Percentiles rank a stretch among this genome's conserved stretches.
These are phyloP conservation scores for Semnornis frantzii DNA, from an alignment of 2,113 vertebrate genomes.

Conservation along the genomic window DNA sequence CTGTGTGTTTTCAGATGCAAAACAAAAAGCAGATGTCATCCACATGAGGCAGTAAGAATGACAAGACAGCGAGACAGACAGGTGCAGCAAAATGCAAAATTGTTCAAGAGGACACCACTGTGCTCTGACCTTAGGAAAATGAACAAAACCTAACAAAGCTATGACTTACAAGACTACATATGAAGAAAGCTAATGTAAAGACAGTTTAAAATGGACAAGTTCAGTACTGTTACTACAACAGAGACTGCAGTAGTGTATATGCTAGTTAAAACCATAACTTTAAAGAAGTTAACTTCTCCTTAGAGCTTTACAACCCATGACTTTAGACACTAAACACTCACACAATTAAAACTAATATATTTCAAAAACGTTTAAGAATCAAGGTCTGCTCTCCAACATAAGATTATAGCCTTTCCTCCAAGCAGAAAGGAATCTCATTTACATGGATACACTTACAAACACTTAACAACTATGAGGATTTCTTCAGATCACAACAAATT, in stretches of 20 bases:
- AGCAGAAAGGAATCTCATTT: neutral
- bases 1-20: conserved; percentile 4
- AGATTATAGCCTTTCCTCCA: neutral
- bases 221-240: neutral
- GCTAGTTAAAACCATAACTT: conserved; percentile 11
- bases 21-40: conserved; percentile 15
- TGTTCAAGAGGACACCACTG: neutral
- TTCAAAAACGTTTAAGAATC: neutral
- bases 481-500: neutral
- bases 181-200: neutral
- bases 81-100: neutral
- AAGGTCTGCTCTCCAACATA: neutral
- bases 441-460: neutral
- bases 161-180: neutral
- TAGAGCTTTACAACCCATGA: neutral
- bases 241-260: neutral
- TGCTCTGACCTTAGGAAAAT: neutral
- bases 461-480: neutral
- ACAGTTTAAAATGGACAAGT: neutral
- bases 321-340: neutral
- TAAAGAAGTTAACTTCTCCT: neutral
- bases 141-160: neutral
- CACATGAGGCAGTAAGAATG: neutral
- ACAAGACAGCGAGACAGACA: neutral
- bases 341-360: neutral